Evolutionary conservation across 2,888 invertebrate genomes (phyloP), one percentile per base, ranked within the genome.

Genomic region (Ornithoptera priamus): DNA sequence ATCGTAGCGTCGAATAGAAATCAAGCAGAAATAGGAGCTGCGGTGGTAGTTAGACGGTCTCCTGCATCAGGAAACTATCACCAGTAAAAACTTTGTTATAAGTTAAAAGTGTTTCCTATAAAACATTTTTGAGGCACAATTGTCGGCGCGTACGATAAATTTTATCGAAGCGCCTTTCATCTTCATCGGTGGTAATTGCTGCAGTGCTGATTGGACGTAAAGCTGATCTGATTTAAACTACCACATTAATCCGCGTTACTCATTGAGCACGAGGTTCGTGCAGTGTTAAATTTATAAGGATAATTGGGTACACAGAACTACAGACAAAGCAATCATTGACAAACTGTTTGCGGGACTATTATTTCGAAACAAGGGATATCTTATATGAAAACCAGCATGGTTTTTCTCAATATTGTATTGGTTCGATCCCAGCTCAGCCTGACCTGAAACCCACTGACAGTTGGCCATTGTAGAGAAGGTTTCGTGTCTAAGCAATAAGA

Each of bases 191-290:
- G 66, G 59, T 70, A 67, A 70, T 70, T 70, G 66, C 59, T 42
- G 57, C 62, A 63, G 63, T 70, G 66, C 63, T 67, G 70, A 70
- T 67, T 70, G 66, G 56, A 67, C 59, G 56, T 56, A 63, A 70
- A 53, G 59, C 66, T 36, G 62, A 70, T 67, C 66, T 70, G 70
- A 67, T 70, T 70, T 70, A 66, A 70, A 50, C 62, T 53, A 24
- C 57, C 46, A 62, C 46, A 65, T 69, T 69, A 69, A 65, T 62
- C 65, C 36, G 42, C 42, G 62, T 65, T 62, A 69, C 46, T 62
- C 62, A 65, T 62, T 69, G 56, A 62, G 46, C 20, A 46, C 18
- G n/a, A 57, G 46, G 50, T 59, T 59, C 60, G 36, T n/a, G 56
- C 36, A 6, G 39, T 39, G 36, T 30, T 12, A 20, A 64, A 64